These are phyloP conservation scores for Lepidothrix coronata DNA, from an alignment of 2,113 vertebrate species.

Conservation along the genomic window DNA sequence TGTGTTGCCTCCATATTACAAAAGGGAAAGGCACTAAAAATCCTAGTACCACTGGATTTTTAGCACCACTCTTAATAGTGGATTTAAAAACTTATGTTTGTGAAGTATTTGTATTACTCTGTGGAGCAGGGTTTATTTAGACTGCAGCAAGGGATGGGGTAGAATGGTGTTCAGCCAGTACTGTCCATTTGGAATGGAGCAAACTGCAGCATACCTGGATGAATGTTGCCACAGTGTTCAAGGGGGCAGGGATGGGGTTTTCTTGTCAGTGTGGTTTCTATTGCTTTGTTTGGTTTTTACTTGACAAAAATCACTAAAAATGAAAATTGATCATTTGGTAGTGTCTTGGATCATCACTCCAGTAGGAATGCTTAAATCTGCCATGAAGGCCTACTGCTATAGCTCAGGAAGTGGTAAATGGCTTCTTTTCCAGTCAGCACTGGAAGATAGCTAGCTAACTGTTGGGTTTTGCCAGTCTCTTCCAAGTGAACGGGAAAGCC, in stretches of 20 bases:
- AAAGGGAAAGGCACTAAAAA: background rate
- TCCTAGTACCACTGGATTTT: background rate
- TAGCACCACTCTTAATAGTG: background rate
- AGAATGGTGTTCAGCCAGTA: background rate
- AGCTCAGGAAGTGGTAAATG: background rate
- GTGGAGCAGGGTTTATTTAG: background rate
- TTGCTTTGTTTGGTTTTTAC: background rate
- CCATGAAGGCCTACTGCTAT: background rate
- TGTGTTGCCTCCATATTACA: background rate
- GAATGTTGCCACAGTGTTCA: background rate
- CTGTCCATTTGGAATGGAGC: background rate
- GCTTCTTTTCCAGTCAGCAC: background rate
- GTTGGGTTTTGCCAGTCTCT: background rate
- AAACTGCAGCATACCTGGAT: background rate
- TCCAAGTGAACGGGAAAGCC: background rate
- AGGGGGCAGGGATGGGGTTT: rapidly evolving
- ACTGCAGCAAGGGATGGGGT: background rate
- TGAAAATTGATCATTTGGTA: background rate
- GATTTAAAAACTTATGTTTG: background rate
- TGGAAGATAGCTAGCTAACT: background rate
- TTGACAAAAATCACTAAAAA: rapidly evolving
- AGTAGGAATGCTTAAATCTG: background rate
- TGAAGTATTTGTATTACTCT: background rate
- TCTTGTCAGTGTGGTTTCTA: background rate
- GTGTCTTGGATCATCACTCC: background rate